phyloP scores from a whole-genome alignment of 1,140 invertebrate genomes.

The Cecropterus lyciades region DNA sequence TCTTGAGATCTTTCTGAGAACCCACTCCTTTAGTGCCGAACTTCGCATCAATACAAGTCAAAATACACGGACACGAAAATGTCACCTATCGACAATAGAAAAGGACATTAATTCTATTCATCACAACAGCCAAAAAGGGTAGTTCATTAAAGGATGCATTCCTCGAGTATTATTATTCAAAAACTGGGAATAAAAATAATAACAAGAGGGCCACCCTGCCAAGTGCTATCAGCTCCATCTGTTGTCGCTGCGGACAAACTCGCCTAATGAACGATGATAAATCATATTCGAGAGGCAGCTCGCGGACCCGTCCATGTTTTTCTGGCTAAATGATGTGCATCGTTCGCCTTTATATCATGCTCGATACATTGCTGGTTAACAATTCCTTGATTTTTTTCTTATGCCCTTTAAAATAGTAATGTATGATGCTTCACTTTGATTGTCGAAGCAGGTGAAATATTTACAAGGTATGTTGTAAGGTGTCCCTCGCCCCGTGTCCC shows the following conservation, averaged over 20 bases:
- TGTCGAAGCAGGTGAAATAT: conserved; percentile 49
- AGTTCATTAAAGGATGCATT: conserved; percentile 83
- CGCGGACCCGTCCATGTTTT: conserved; percentile 64
- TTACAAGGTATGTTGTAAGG: conserved; percentile 68
- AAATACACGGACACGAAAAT: conserved; percentile 61
- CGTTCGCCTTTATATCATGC: conserved; percentile 33
- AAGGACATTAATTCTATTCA: conserved; percentile 82
- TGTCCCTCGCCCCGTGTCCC: conserved; percentile 76
- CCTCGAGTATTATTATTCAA: conserved; percentile 82
- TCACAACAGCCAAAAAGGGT: conserved; percentile 79
- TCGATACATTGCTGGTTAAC: conserved; percentile 51
- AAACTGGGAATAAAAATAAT: conserved; percentile 83
- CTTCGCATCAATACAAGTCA: conserved; percentile 62
- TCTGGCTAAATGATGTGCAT: conserved; percentile 47
- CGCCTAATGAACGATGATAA: conserved; percentile 84
- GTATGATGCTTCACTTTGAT: conserved; percentile 32
- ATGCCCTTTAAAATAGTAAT: conserved; percentile 43
- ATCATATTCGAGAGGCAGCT: conserved; percentile 83
- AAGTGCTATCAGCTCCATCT: conserved; percentile 83
- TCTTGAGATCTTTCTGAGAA: conserved; percentile 54
- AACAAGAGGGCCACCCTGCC: conserved; percentile 82
- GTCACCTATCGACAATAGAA: conserved; percentile 81
- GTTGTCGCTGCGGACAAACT: conserved; percentile 83
- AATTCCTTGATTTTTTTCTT: background rate
- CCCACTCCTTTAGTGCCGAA: conserved; percentile 48